These are phyloP conservation scores for Dendrocincla tyrannina DNA, from an alignment of 2,797 vertebrate species.

Conservation along the genomic window DNA sequence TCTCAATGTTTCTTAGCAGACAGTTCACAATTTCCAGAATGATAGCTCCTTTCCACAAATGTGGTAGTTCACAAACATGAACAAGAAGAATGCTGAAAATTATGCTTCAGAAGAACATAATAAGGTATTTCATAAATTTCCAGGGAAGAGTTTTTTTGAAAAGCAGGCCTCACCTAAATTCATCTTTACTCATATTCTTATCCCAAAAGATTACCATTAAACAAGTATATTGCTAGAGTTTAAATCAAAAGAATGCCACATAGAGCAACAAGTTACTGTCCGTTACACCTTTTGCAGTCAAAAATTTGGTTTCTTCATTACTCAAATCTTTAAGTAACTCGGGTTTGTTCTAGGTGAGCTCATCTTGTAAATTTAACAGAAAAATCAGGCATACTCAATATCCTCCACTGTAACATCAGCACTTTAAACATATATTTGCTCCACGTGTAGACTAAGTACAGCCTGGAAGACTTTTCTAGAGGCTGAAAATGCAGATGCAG, in stretches of 20 bases:
- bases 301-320: not conserved
- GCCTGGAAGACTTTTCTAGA: not conserved
- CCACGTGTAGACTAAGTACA: not conserved
- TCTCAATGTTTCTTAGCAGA: not conserved
- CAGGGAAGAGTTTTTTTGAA: not conserved
- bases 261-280: not conserved
- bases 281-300: not conserved
- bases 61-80: not conserved
- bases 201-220: not conserved
- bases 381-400: not conserved
- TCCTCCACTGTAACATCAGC: not conserved
- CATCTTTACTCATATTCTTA: not conserved
- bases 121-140: not conserved
- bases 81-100: accelerated
- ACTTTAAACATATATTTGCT: not conserved
- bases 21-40: not conserved
- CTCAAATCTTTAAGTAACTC: not conserved
- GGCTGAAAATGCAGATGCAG: not conserved
- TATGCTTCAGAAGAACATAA: not conserved
- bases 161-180: not conserved
- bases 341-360: not conserved
- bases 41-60: not conserved
- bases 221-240: not conserved
- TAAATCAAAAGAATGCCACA: not conserved
- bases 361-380: not conserved